Percentiles rank a stretch among this genome's conserved stretches.
phyloP scores from a whole-genome alignment of 2,113 vertebrate genomes.

The Propithecus coquereli region DNA sequence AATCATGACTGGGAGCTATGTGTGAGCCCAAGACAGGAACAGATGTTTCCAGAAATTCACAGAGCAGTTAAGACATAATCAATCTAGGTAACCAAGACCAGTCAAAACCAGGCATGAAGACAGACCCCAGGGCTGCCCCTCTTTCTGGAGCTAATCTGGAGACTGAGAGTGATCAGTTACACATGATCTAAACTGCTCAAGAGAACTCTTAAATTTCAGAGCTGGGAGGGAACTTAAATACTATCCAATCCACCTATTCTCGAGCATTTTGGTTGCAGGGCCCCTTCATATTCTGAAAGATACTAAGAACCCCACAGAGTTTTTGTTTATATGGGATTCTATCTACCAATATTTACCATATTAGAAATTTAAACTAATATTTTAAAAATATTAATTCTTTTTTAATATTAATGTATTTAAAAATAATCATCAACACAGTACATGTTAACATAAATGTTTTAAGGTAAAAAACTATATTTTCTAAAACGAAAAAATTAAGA shows the following conservation, averaged over 20 bases:
- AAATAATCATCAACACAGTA: not conserved
- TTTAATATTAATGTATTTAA: not conserved
- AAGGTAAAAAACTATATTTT: not conserved
- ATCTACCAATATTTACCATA: not conserved
- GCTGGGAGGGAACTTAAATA: not conserved
- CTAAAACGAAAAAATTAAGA: not conserved
- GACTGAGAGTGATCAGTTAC: not conserved
- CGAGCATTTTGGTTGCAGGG: not conserved
- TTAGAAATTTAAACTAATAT: not conserved
- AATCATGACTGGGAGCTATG: not conserved
- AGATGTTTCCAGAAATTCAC: not conserved
- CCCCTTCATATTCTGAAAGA: not conserved
- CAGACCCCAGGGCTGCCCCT: too few species aligned
- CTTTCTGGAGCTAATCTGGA: not conserved
- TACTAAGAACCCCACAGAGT: not conserved
- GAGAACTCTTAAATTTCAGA: not conserved
- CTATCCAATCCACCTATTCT: not conserved
- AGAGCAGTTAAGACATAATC: not conserved
- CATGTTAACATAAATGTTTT: not conserved
- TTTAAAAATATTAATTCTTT: not conserved
- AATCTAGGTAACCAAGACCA: not conserved
- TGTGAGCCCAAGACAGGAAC: not conserved
- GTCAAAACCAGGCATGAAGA: not conserved
- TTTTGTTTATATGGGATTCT: not conserved
- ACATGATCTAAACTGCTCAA: not conserved